Conservation (phyloP, 2,888 invertebrate species). For the Drepana falcataria region DNA sequence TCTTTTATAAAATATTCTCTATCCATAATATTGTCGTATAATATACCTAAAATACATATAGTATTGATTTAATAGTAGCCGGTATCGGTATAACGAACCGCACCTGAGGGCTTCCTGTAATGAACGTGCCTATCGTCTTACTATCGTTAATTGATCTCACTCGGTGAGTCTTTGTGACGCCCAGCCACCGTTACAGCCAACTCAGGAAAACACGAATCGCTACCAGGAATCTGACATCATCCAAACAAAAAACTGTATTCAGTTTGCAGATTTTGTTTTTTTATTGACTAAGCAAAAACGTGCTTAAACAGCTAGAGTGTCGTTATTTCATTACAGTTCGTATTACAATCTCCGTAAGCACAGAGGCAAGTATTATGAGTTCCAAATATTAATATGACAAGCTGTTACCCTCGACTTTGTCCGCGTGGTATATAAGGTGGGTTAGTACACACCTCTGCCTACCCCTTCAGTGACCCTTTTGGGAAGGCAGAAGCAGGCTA, state of each 20-base stretch:
- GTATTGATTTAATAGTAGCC: too few relatives aligned
- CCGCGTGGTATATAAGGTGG: too few relatives aligned
- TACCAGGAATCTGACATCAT: constrained; percentile 29
- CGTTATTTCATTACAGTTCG: not conserved
- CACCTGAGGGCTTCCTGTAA: constrained; percentile 2
- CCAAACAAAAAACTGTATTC: constrained; percentile 4
- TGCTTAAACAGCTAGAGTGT: not conserved
- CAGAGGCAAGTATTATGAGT: not conserved
- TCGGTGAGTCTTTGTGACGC: constrained; percentile 24
- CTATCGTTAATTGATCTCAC: constrained; percentile 49
- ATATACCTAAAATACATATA: too few relatives aligned
- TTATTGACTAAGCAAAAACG: not conserved
- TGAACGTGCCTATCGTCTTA: constrained; percentile 24
- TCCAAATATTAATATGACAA: too few relatives aligned
- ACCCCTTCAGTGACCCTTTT: too few relatives aligned
- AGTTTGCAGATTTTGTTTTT: not conserved
- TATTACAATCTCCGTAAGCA: not conserved
- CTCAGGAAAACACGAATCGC: constrained; percentile 31
- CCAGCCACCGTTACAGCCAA: constrained; percentile 19
- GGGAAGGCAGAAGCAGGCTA: too few relatives aligned
- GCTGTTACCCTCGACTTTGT: too few relatives aligned
- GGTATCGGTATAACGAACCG: too few relatives aligned
- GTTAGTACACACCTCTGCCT: too few relatives aligned
- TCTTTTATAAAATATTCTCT: too few relatives aligned
- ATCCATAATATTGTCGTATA: too few relatives aligned